Percentiles rank a stretch among this genome's conserved stretches.
These are phyloP conservation scores for Sarcophaga rosellei DNA, from an alignment of 2,888 invertebrate genomes.

Conservation along the genomic window DNA sequence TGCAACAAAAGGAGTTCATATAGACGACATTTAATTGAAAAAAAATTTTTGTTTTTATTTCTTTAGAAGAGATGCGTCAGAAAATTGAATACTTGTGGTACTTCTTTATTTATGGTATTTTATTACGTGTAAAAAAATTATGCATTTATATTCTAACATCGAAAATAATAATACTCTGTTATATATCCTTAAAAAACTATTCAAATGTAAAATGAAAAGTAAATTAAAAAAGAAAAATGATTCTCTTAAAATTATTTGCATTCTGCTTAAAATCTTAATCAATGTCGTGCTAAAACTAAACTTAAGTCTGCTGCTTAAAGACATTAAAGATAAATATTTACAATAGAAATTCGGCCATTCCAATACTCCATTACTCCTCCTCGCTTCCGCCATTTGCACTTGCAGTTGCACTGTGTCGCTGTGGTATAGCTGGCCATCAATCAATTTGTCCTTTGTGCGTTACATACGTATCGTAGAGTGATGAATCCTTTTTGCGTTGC, in stretches of 20 bases:
- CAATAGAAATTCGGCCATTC: slow-evolving; percentile 35
- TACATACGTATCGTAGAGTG: slow-evolving; percentile 83
- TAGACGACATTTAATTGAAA: no score
- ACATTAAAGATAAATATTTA: slow-evolving; percentile 58
- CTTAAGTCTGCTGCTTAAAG: background rate
- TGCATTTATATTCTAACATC: slow-evolving; percentile 37
- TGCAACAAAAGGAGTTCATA: no score
- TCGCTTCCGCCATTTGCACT: no score
- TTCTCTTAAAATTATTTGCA: no score
- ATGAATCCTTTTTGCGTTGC: slow-evolving; percentile 82
- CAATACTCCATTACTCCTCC: slow-evolving; percentile 10
- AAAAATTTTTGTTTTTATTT: no score
- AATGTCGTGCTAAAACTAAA: slow-evolving; percentile 18
- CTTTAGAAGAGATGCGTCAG: no score
- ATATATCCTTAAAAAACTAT: background rate
- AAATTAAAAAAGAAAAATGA: background rate
- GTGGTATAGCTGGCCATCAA: slow-evolving; percentile 74
- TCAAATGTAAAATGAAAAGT: slow-evolving; percentile 17
- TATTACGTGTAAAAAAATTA: no score
- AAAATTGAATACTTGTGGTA: no score
- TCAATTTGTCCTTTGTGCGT: slow-evolving; percentile 85
- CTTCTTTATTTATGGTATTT: no score
- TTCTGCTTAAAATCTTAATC: slow-evolving; percentile 2
- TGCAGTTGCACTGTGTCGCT: no score
- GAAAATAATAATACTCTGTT: slow-evolving; percentile 17